A percentile compares a stretch with the other conserved stretches of the same genome.
Evolutionary conservation across 2,888 invertebrate genomes (phyloP).

Genomic region (Drosophila gaucha): DNA sequence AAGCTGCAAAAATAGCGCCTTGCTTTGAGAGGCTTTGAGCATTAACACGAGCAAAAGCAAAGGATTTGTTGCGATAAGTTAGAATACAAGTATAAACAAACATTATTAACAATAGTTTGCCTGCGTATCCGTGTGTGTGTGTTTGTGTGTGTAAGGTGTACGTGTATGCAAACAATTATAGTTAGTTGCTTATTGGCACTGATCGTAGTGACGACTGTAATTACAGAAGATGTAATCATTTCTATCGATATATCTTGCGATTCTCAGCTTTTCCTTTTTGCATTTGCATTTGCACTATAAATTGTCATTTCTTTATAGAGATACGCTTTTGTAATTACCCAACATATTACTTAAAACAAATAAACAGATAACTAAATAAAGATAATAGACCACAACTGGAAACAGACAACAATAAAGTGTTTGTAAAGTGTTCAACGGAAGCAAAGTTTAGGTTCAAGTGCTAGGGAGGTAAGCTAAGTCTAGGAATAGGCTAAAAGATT

Average conservation of each 20-base stretch:
- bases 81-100: conserved; percentile 12
- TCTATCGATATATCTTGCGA: conserved; percentile 29
- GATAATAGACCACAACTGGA: conserved; percentile 52
- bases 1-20: conserved; percentile 41
- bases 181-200: conserved; percentile 48
- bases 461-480: conserved; percentile 50
- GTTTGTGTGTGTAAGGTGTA: conserved; percentile 11
- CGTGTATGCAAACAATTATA: conserved; percentile 25
- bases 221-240: conserved; percentile 18
- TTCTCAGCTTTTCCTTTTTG: conserved; percentile 23
- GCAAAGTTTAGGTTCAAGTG: conserved; percentile 50
- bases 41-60: conserved; percentile 49
- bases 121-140: conserved; percentile 9
- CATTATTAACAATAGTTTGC: conserved; percentile 23
- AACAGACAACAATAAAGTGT: conserved; percentile 72
- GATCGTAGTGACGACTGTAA: conserved; percentile 32
- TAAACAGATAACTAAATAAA: conserved; percentile 46
- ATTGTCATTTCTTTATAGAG: conserved; percentile 32
- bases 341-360: conserved; percentile 56
- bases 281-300: conserved; percentile 26
- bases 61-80: conserved; percentile 27
- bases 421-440: conserved; percentile 52
- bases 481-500: conserved; percentile 53
- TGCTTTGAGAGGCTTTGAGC: conserved; percentile 50
- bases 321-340: conserved; percentile 39